Evolutionary conservation across 1,140 invertebrate genomes (phyloP).

Genomic region (Aplysia californica): DNA sequence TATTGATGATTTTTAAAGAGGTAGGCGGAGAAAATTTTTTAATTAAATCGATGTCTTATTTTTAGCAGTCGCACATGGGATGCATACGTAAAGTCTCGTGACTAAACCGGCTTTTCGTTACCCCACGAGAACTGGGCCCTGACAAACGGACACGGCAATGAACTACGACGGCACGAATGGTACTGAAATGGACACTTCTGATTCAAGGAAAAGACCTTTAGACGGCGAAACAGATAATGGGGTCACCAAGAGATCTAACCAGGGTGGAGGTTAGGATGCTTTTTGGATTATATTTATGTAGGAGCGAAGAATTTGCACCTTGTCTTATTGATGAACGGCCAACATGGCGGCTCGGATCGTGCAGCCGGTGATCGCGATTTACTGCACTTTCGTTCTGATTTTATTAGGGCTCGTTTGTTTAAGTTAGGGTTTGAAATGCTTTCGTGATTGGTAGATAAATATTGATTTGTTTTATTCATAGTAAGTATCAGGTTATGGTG

Average conservation of each 20-base stretch:
- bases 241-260: slow-evolving; percentile 88
- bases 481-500: too few relatives aligned
- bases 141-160: slow-evolving; percentile 60
- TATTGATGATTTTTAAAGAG: too few relatives aligned
- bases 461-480: too few relatives aligned
- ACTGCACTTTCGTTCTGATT: background rate
- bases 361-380: slow-evolving; percentile 28
- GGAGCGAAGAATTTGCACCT: slow-evolving; percentile 29
- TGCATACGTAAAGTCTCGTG: slow-evolving; percentile 18
- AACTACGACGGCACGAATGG: slow-evolving; percentile 65
- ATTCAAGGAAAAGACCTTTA: slow-evolving; percentile 82
- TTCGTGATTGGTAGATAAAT: too few relatives aligned
- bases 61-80: slow-evolving; percentile 14
- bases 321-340: slow-evolving; percentile 35
- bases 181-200: slow-evolving; percentile 66
- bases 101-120: slow-evolving; percentile 40
- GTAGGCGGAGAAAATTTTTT: too few relatives aligned
- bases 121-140: slow-evolving; percentile 57
- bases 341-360: slow-evolving; percentile 58
- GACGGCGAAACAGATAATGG: slow-evolving; percentile 88
- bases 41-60: slow-evolving; percentile 6
- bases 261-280: slow-evolving; percentile 79
- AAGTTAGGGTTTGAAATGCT: too few relatives aligned
- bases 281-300: slow-evolving; percentile 42
- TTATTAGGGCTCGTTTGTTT: too few relatives aligned